These are phyloP conservation scores for Aelia acuminata DNA, from an alignment of 2,888 invertebrate genomes.

Conservation along the genomic window DNA sequence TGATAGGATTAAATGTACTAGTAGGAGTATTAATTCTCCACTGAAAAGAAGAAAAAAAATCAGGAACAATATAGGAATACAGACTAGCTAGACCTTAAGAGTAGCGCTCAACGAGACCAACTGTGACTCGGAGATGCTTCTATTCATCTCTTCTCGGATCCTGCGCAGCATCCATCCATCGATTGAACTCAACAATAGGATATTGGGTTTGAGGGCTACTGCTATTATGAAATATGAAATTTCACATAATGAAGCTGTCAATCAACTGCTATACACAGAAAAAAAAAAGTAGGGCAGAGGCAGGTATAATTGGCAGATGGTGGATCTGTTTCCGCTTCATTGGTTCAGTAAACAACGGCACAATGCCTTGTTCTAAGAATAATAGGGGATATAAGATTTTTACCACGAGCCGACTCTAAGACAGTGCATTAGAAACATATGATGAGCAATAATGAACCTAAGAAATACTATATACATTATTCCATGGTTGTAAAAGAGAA, in stretches of 20 bases:
- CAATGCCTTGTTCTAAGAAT: constrained; percentile 1
- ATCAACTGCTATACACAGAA: constrained; percentile 47
- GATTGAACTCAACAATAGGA: constrained; percentile 52
- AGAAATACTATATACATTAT: not conserved
- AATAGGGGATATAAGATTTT: constrained; percentile 11
- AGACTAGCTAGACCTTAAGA: constrained; percentile 2
- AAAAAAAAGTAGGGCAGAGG: constrained; percentile 27
- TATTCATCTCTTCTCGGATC: constrained; percentile 51
- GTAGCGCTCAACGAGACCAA: not conserved
- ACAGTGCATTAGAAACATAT: not conserved
- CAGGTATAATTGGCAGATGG: constrained; percentile 58
- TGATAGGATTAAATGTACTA: not conserved
- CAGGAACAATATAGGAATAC: not conserved
- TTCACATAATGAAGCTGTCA: constrained; percentile 60
- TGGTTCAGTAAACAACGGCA: constrained; percentile 28
- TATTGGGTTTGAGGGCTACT: constrained; percentile 24
- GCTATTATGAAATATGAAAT: constrained; percentile 60
- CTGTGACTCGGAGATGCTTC: constrained; percentile 48
- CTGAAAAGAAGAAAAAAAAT: not conserved
- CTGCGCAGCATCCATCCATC: constrained; percentile 57
- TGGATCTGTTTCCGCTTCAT: constrained; percentile 27
- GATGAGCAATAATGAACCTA: too few species aligned
- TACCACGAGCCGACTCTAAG: not conserved
- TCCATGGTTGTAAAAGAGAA: not conserved
- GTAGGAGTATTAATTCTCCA: not conserved